Evolutionary conservation across 2,113 vertebrate species (phyloP).

Genomic region (Sylvia atricapilla): DNA sequence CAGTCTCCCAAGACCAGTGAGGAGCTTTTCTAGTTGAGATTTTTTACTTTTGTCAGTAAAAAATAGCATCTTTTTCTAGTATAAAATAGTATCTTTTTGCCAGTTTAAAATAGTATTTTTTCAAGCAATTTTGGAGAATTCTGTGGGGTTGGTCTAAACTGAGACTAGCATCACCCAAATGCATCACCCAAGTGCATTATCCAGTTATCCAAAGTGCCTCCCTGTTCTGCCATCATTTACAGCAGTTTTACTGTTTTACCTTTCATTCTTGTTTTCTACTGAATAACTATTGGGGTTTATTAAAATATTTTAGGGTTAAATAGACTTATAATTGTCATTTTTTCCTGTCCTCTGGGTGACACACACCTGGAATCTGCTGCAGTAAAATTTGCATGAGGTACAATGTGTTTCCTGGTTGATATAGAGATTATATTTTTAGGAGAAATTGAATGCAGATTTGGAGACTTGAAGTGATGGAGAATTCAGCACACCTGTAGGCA

Average conservation of each 20-base stretch:
- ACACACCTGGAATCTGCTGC: background rate
- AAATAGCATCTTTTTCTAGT: no score
- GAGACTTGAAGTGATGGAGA: background rate
- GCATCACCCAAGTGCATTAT: no score
- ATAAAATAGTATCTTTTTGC: no score
- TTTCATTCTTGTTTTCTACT: background rate
- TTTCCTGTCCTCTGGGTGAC: background rate
- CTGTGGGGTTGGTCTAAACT: no score
- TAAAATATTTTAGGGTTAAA: background rate
- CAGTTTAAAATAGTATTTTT: no score
- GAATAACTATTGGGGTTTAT: background rate
- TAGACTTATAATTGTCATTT: background rate
- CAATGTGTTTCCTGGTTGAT: background rate
- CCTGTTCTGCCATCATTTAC: no score
- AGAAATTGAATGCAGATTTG: background rate
- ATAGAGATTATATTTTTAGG: background rate
- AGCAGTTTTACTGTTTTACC: background rate
- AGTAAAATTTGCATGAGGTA: background rate
- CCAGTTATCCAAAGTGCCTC: no score
- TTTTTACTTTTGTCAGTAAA: no score
- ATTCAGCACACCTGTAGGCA: background rate
- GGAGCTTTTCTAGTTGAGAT: no score
- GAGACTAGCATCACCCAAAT: no score
- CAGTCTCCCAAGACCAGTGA: no score
- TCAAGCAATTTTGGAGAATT: no score